Percentiles rank a stretch among this genome's conserved stretches.
These are phyloP conservation scores for Hypanus sabinus DNA, from an alignment of 2,113 vertebrate genomes.

Conservation along the genomic window DNA sequence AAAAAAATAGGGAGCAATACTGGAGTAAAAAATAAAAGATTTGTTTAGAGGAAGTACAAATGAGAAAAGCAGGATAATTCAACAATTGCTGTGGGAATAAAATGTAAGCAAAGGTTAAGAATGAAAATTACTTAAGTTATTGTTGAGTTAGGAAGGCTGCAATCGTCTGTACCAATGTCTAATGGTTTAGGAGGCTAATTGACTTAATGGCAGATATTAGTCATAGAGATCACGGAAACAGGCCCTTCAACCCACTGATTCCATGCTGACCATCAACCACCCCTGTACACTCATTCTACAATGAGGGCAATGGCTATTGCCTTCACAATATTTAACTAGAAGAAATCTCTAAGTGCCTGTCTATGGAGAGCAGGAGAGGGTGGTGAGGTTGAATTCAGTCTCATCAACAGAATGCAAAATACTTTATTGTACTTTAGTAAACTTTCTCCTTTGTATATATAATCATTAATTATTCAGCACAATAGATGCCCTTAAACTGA, in stretches of 20 bases:
- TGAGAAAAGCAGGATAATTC: too few species aligned
- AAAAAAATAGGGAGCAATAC: too few species aligned
- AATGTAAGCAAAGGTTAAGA: too few species aligned
- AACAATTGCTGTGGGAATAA: too few species aligned
- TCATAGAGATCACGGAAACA: too few species aligned
- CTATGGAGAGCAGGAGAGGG: neutral
- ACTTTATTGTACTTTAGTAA: neutral
- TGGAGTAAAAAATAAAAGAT: too few species aligned
- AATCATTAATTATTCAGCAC: neutral
- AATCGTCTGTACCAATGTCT: neutral
- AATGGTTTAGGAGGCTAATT: neutral
- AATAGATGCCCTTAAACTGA: neutral
- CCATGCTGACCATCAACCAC: too few species aligned
- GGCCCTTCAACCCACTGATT: too few species aligned
- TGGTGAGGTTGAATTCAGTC: neutral
- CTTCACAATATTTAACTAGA: neutral
- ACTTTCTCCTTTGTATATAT: neutral
- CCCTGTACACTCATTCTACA: too few species aligned
- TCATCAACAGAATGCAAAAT: neutral
- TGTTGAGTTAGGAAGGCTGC: neutral
- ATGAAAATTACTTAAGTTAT: too few species aligned
- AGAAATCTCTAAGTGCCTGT: neutral
- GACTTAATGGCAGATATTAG: neutral
- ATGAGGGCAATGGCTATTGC: neutral
- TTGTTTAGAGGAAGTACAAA: too few species aligned